Conservation (phyloP, 92 coral and sea anemone species). For the Isaurus tuberculatus region DNA sequence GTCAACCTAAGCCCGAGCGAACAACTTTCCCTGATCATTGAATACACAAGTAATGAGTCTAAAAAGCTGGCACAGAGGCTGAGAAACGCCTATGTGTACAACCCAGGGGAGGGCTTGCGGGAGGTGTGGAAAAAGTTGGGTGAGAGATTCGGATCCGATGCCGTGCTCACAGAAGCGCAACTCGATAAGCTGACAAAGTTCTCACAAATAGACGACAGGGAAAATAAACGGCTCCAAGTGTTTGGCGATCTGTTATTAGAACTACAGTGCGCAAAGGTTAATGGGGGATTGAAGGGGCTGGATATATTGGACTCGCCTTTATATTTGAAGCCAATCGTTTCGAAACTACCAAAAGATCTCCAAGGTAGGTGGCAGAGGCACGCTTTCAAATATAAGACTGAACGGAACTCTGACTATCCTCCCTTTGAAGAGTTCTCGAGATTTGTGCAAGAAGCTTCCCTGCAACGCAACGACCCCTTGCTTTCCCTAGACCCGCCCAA, state of each 20-base stretch:
- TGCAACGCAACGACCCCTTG: constrained; percentile 65
- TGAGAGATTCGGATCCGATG: constrained; percentile 65
- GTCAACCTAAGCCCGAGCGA: constrained; percentile 61
- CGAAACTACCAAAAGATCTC: constrained; percentile 62
- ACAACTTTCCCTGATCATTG: constrained; percentile 59
- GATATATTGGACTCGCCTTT: constrained; percentile 59
- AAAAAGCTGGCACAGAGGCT: constrained; percentile 62
- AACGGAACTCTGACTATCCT: constrained; percentile 56
- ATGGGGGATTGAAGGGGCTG: constrained; percentile 67
- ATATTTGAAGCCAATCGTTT: constrained; percentile 40
- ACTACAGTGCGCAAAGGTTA: constrained; percentile 62
- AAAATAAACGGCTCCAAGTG: constrained; percentile 60
- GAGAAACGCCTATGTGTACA: constrained; percentile 55
- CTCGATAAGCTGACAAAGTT: constrained; percentile 51
- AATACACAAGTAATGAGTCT: constrained; percentile 52
- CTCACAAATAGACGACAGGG: constrained; percentile 48
- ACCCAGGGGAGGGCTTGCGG: constrained; percentile 61
- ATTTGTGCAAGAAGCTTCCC: constrained; percentile 57
- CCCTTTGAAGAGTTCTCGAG: constrained; percentile 60
- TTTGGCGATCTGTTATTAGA: constrained; percentile 66
- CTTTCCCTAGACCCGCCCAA: constrained; percentile 44
- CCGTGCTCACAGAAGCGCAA: constrained; percentile 65
- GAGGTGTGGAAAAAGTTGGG: constrained; percentile 60
- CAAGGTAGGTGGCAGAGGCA: constrained; percentile 70
- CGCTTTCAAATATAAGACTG: constrained; percentile 47